These are phyloP conservation scores for Syngnathus typhle DNA, from an alignment of 2,113 vertebrate species.

Conservation along the genomic window DNA sequence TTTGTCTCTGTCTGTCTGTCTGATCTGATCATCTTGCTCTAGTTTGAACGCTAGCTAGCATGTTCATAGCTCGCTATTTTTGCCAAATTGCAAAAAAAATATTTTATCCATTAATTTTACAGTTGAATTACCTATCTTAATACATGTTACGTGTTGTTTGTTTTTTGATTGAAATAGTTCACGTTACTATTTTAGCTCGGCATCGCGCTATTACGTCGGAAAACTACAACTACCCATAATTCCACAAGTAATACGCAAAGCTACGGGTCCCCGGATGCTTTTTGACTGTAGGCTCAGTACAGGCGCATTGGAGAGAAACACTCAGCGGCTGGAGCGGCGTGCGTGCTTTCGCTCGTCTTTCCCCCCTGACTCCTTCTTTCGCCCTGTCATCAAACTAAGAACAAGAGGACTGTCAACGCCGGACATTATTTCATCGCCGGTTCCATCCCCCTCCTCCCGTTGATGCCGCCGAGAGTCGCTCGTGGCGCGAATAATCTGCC, in stretches of 20 bases:
- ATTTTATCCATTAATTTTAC: not conserved
- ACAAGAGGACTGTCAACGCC: constrained; percentile 20
- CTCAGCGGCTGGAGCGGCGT: constrained; percentile 65
- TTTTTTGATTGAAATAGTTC: not conserved
- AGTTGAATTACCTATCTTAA: not conserved
- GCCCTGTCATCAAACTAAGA: constrained; percentile 46
- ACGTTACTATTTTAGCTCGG: not conserved
- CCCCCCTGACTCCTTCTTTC: constrained; percentile 60
- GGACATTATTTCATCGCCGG: not conserved
- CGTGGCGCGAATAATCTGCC: not conserved
- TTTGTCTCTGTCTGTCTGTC: too few relatives aligned
- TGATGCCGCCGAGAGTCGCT: constrained; percentile 12
- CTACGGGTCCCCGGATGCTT: constrained; percentile 70
- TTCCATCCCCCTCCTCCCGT: not conserved
- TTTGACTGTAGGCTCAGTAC: constrained; percentile 69
- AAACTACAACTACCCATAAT: constrained; percentile 71
- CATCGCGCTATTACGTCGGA: not conserved
- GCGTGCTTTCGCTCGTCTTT: constrained; percentile 55
- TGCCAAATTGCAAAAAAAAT: not conserved
- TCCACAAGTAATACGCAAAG: constrained; percentile 38
- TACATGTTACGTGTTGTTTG: not conserved
- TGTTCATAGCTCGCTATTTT: not conserved
- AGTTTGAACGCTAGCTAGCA: not conserved
- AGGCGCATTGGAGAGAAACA: constrained; percentile 50
- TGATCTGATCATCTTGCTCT: not conserved